These are phyloP conservation scores for Synaphobranchus kaupii DNA, from an alignment of 2,797 vertebrate genomes.

Conservation along the genomic window DNA sequence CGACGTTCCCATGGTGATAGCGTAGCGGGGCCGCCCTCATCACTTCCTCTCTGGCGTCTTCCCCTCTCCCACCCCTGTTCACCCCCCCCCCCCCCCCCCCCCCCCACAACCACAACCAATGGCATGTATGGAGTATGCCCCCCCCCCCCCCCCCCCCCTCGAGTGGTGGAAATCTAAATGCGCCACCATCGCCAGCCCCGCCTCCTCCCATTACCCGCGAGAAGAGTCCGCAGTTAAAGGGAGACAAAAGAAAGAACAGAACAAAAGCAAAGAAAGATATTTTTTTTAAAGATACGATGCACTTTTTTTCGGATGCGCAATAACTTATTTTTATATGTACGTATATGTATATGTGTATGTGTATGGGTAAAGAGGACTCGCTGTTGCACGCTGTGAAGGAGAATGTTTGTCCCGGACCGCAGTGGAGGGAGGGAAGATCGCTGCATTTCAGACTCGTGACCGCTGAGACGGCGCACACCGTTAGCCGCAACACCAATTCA, in stretches of 20 bases:
- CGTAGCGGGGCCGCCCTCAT: slow-evolving; percentile 70
- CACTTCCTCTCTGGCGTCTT: slow-evolving; percentile 15
- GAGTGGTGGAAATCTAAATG: slow-evolving; percentile 19
- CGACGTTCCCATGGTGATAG: slow-evolving; percentile 97
- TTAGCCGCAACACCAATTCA: not conserved
- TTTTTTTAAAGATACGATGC: slow-evolving; percentile 78
- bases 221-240: slow-evolving; percentile 51
- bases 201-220: slow-evolving; percentile 26
- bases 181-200: slow-evolving; percentile 1
- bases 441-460: not conserved
- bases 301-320: slow-evolving; percentile 81
- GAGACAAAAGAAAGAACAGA: slow-evolving; percentile 34
- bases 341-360: slow-evolving; percentile 50
- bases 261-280: slow-evolving; percentile 62
- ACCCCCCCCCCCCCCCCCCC: not conserved
- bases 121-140: slow-evolving; percentile 18
- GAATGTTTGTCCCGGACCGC: slow-evolving; percentile 56
- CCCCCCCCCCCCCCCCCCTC: not conserved
- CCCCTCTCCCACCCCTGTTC: not conserved
- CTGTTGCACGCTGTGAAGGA: slow-evolving; percentile 74
- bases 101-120: slow-evolving; percentile 11
- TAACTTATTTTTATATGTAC: slow-evolving; percentile 83
- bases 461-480: not conserved
- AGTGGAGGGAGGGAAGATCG: not conserved
- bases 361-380: slow-evolving; percentile 40